Evolutionary conservation across 2,888 invertebrate species (phyloP).

Genomic region (Brenthis hecate): DNA sequence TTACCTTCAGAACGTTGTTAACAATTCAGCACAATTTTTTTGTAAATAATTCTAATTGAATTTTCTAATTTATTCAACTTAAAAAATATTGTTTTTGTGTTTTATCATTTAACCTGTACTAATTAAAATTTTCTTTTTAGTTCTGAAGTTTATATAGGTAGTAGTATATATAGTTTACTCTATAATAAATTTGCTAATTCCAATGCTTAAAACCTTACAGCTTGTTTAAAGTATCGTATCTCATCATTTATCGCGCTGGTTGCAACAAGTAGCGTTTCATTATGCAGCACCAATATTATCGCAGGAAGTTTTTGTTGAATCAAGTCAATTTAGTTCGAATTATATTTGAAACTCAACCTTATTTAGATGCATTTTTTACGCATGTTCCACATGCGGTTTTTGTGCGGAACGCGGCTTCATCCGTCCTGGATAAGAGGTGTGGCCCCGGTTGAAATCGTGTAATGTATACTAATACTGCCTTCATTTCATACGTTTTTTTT

Average conservation of each 20-base stretch:
- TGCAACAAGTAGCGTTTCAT: not conserved
- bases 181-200: no score
- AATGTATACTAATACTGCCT: not conserved
- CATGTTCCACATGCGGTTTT: conserved; percentile 20
- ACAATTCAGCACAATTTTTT: not conserved
- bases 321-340: conserved; percentile 9
- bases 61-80: not conserved
- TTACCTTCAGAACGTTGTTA: conserved; percentile 21
- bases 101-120: no score
- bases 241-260: not conserved
- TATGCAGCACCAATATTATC: not conserved
- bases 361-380: conserved; percentile 12
- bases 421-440: conserved; percentile 30
- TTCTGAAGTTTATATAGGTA: no score
- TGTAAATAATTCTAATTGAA: not conserved
- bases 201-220: no score
- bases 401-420: conserved; percentile 28
- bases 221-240: no score
- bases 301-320: conserved; percentile 2
- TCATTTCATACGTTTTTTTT: no score
- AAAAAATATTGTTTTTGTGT: no score
- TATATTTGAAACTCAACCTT: conserved; percentile 17
- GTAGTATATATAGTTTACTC: no score
- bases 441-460: conserved; percentile 22
- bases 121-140: no score